Conservation (phyloP, 53 echinoderm and acorn worm genomes). For the Astropecten irregularis region DNA sequence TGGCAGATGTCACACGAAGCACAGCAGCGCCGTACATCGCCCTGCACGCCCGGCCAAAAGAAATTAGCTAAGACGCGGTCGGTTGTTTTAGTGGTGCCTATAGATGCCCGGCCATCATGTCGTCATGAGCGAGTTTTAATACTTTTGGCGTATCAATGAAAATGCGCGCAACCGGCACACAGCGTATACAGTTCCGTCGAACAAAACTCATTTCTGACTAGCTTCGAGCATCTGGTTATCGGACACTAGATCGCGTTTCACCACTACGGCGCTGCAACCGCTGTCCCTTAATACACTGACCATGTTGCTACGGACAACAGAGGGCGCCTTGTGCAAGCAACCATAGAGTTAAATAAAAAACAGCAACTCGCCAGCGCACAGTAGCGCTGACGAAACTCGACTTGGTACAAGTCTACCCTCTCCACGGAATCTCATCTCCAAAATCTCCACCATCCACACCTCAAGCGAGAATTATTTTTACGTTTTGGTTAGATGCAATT, state of each 20-base stretch:
- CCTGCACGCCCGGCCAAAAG: conserved; percentile 56
- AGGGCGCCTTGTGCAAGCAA: too few species aligned
- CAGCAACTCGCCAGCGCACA: too few species aligned
- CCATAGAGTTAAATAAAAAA: too few species aligned
- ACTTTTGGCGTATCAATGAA: conserved; percentile 39
- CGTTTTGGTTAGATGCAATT: too few species aligned
- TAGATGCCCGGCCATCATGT: conserved; percentile 47
- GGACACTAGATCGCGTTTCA: not conserved
- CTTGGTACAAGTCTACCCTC: too few species aligned
- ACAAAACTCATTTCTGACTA: conserved; percentile 14
- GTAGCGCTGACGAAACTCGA: too few species aligned
- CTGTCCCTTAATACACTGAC: conserved; percentile 28
- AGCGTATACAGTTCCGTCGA: conserved; percentile 45
- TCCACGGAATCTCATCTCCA: too few species aligned
- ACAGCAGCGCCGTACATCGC: conserved; percentile 33
- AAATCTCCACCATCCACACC: too few species aligned
- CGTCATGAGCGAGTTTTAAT: conserved; percentile 33
- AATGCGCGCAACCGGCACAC: conserved; percentile 41
- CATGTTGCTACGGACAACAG: not conserved
- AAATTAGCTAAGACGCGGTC: conserved; percentile 36
- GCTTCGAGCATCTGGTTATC: conserved; percentile 2
- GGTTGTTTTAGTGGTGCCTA: conserved; percentile 14
- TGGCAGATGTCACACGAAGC: conserved; percentile 65
- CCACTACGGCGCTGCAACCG: conserved; percentile 39
- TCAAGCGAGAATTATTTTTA: too few species aligned